Evolutionary conservation across 2,113 vertebrate species (phyloP), one percentile per base, ranked within the genome.

Genomic region (Phalacrocorax brasilianus): DNA sequence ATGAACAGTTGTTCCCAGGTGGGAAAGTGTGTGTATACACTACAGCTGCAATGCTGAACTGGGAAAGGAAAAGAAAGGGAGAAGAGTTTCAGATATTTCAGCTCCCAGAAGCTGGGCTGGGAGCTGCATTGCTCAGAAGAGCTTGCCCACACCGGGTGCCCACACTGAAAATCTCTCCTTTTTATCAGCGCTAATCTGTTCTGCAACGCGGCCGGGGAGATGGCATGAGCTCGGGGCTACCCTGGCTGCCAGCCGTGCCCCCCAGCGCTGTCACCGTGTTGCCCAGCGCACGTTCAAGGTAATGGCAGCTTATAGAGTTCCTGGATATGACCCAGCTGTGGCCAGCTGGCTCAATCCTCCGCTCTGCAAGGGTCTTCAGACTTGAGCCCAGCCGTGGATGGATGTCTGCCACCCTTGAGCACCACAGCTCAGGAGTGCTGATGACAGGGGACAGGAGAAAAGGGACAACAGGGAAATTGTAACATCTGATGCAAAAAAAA

Each of bases 161-260:
- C 21, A 2, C 28, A 56, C 28, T 4, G 2, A 59, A 87, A 85
- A 47, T 58, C 52, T 72, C 10, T 6, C 56, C 28, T 35, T 79
- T 81, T 76, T 27, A 22, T 68, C 68, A 59, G 53, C 8, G 33
- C 16, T 68, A 70, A 38, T 24, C 33, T 67, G 33, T 61, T 93
- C 19, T 40, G 90, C 79, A 82, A 30, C 33, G 32, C n/a, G 47
- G 9, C 56, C 62, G 75, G 67, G 75, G 71, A 35, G 59, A 62
- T 8, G 61, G n/a, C 8, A 14, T 0, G 2, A 81, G 65, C 17
- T 0, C 35, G 61, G 65, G 90, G 56, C 88, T n/a, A 1, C 5
- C 9, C 53, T 75, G 82, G 62, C 74, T 63, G 70, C 81, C 93
- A 66, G 78, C 56, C 7, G 22, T n/a, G 61, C 71, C 53, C 20